Evolutionary conservation across 2,113 vertebrate species (phyloP).

Genomic region (Pica pica): DNA sequence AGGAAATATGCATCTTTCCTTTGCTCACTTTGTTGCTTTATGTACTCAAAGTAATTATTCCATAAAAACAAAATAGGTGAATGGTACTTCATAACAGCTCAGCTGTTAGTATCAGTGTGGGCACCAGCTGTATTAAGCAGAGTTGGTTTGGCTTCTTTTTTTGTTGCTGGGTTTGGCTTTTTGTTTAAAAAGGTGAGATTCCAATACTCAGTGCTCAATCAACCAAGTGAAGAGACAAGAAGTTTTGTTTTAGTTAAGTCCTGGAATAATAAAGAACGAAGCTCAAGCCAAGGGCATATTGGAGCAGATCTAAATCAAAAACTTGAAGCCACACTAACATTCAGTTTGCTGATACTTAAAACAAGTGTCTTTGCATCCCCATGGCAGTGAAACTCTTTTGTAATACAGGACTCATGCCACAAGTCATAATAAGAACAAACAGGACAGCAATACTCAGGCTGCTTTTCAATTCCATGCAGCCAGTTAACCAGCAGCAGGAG

Average conservation of each 20-base stretch:
- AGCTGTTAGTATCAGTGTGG: background rate
- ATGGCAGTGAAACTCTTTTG: background rate
- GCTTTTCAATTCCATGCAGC: background rate
- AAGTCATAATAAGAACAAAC: background rate
- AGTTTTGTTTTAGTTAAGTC: background rate
- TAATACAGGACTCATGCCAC: background rate
- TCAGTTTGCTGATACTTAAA: background rate
- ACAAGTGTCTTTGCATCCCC: background rate
- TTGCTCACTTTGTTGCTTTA: background rate
- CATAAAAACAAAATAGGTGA: background rate
- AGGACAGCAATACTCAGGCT: background rate
- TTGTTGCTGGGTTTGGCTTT: background rate
- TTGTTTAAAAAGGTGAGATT: background rate
- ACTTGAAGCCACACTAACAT: background rate
- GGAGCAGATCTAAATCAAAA: background rate
- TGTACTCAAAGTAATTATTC: background rate
- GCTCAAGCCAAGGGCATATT: background rate
- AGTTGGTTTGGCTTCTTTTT: background rate
- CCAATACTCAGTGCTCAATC: background rate
- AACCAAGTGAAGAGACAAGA: background rate
- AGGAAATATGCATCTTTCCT: background rate
- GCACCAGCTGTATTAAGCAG: background rate
- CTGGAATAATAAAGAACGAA: background rate
- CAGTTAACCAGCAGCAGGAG: slow-evolving; percentile 13
- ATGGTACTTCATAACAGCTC: background rate